phyloP scores from a whole-genome alignment of 2,888 invertebrate species.

The Oxytorus armatus region DNA sequence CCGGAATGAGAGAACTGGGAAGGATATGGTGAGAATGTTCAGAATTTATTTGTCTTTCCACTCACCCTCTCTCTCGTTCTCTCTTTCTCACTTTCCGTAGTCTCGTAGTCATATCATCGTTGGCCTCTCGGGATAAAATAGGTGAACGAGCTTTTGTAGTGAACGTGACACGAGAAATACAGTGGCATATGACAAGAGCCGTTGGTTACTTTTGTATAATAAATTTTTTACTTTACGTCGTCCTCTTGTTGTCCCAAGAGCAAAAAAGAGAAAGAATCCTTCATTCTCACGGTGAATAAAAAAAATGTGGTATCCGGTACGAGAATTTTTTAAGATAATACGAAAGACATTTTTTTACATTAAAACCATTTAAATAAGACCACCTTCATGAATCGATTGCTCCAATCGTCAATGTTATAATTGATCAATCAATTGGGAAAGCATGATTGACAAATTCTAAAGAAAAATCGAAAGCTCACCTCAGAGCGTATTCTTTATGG shows the following conservation, averaged over 20 bases:
- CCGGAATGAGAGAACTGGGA: slow-evolving; percentile 40
- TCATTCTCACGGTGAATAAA: neutral
- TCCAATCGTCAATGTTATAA: too few species aligned
- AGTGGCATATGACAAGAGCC: neutral
- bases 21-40: slow-evolving; percentile 45
- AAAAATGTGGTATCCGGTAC: neutral
- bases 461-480: too few species aligned
- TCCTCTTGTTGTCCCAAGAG: neutral
- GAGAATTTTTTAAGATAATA: neutral
- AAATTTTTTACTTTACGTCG: slow-evolving; percentile 30
- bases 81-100: neutral
- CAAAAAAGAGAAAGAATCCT: neutral
- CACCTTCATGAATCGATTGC: too few species aligned
- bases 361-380: too few species aligned
- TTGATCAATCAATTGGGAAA: too few species aligned
- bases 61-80: slow-evolving; percentile 5
- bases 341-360: neutral
- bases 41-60: slow-evolving; percentile 54
- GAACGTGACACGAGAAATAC: slow-evolving; percentile 52
- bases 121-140: slow-evolving; percentile 32
- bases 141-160: slow-evolving; percentile 28
- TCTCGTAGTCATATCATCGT: neutral
- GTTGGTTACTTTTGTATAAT: slow-evolving; percentile 30
- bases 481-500: too few species aligned
- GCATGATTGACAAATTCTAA: too few species aligned